phyloP scores from a whole-genome alignment of 2,888 invertebrate species.

The Rhingia campestris region DNA sequence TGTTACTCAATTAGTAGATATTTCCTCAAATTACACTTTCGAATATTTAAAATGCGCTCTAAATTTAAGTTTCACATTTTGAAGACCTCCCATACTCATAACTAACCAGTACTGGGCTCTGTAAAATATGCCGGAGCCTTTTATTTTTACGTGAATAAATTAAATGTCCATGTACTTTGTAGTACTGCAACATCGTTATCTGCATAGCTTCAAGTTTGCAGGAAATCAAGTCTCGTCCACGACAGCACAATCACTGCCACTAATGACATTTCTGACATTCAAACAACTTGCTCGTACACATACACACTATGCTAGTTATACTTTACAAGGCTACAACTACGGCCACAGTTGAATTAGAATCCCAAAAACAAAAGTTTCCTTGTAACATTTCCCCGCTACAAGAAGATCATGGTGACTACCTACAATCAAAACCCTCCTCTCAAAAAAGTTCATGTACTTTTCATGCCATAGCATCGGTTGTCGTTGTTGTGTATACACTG shows the following conservation, averaged over 20 bases:
- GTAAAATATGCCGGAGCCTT: too few species aligned
- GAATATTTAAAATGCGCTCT: too few species aligned
- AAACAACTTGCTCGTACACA: background rate
- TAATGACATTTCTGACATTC: constrained; percentile 1
- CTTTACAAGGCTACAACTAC: background rate
- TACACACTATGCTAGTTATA: background rate
- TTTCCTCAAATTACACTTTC: too few species aligned
- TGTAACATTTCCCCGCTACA: constrained; percentile 53
- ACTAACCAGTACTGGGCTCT: too few species aligned
- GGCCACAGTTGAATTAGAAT: constrained; percentile 35
- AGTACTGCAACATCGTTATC: background rate
- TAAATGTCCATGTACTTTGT: too few species aligned
- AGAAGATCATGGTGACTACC: constrained; percentile 53
- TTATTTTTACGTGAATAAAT: too few species aligned
- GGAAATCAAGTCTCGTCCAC: background rate
- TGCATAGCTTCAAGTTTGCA: background rate
- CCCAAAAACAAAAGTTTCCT: constrained; percentile 47
- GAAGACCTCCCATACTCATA: too few species aligned
- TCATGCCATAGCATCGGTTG: constrained; percentile 50
- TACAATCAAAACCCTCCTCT: background rate
- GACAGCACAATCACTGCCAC: constrained; percentile 1
- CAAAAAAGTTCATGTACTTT: constrained; percentile 41
- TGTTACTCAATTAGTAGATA: too few species aligned
- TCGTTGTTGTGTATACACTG: constrained; percentile 22
- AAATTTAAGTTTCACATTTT: too few species aligned